A percentile compares a stretch with the other conserved stretches of the same genome.
Evolutionary conservation across 1,140 invertebrate genomes (phyloP).

Genomic region (Drosophila athabasca): DNA sequence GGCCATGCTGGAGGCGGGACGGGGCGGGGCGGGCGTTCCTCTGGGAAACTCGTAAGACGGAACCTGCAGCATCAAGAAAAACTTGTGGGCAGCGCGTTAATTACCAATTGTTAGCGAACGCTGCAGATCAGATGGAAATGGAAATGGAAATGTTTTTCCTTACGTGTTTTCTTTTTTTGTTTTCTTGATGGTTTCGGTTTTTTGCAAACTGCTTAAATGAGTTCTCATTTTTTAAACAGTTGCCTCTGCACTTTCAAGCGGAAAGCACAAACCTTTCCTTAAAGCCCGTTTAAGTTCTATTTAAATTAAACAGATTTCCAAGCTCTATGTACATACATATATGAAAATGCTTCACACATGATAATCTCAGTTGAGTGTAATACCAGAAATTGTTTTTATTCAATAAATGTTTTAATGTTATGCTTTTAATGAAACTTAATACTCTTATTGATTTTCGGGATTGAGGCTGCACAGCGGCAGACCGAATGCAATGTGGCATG

Average conservation of each 20-base stretch:
- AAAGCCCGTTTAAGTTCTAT: too few species aligned
- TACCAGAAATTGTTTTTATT: constrained; percentile 6
- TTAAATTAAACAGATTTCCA: too few species aligned
- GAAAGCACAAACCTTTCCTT: too few species aligned
- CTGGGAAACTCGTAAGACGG: constrained; percentile 4
- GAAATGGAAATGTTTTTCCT: too few species aligned
- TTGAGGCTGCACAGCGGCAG: not conserved
- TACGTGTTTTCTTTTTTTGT: too few species aligned
- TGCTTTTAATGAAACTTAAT: constrained; percentile 15
- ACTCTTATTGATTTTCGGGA: constrained; percentile 9
- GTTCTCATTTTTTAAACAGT: too few species aligned
- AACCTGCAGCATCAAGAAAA: constrained; percentile 22
- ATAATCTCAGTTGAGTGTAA: constrained; percentile 10
- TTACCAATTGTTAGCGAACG: constrained; percentile 3
- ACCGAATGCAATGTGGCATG: too few species aligned
- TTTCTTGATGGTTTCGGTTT: too few species aligned
- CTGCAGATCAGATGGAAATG: too few species aligned
- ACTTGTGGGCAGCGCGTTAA: constrained; percentile 43
- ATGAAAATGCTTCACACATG: not conserved
- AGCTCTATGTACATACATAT: too few species aligned
- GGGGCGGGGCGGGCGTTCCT: constrained; percentile 1
- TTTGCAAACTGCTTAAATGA: too few species aligned
- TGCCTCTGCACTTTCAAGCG: too few species aligned
- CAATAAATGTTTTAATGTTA: constrained; percentile 4
- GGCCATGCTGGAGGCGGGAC: not conserved